A percentile compares a stretch with the other conserved stretches of the same genome.
Conservation (phyloP, 2,113 vertebrate species). For the Nothocercus julius region DNA sequence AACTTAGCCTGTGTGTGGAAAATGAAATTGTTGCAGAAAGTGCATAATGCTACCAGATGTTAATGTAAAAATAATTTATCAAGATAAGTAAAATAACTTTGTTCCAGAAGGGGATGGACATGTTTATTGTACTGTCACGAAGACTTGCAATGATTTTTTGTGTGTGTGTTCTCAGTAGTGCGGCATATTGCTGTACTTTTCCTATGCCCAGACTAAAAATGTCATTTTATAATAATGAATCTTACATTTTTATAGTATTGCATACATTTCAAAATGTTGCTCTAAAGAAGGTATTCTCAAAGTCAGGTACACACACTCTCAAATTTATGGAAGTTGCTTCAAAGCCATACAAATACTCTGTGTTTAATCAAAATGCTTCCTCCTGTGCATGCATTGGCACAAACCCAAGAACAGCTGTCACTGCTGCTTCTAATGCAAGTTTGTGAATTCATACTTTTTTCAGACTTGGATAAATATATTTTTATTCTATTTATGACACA, state of each 20-base stretch:
- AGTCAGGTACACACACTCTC: not conserved
- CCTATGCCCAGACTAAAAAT: not conserved
- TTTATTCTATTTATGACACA: not conserved
- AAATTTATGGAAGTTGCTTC: not conserved
- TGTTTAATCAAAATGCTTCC: slow-evolving; percentile 7
- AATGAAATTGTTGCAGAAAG: not conserved
- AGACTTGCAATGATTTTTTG: not conserved
- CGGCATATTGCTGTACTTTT: not conserved
- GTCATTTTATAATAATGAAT: not conserved
- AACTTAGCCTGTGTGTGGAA: not conserved
- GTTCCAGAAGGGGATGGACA: not conserved
- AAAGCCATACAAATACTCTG: not conserved
- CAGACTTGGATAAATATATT: not conserved
- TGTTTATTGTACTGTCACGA: not conserved
- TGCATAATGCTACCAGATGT: not conserved
- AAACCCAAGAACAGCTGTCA: slow-evolving; percentile 17
- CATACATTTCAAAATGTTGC: not conserved
- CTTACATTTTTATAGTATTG: not conserved
- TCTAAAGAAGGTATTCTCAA: not conserved
- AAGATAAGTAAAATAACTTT: not conserved
- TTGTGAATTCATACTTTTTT: not conserved
- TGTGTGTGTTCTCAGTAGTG: not conserved
- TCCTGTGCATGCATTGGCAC: not conserved
- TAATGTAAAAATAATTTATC: not conserved
- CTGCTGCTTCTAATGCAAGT: not conserved